Base-by-base conservation (phyloP, 2,888 invertebrate genomes). In the Therioaphis trifolii region DNA sequence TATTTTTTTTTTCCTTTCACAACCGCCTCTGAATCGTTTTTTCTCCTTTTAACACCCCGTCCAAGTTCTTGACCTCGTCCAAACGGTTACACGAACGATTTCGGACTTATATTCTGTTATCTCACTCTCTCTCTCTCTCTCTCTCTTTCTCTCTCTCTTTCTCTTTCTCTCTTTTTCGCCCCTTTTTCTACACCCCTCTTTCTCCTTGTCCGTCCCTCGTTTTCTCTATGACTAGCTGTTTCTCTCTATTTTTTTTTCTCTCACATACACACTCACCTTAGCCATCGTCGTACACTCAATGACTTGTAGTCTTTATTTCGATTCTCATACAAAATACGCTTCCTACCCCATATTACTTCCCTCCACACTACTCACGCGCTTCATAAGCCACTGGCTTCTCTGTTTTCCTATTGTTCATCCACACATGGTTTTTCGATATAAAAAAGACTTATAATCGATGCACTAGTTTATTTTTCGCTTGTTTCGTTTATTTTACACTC, bases 51-150 rank as follows among this genome's bases (percentile, higher is more conserved):
- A 40, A 68, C 69, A 58, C 71, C 79, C 71, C 69, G 78, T 21
- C 71, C 46, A 46, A 71, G 80, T 80, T 80, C 80, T 71, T 80
- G 80, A 80, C 80, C 80, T 71, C 80, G 80, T 80, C 71, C 71
- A 61, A 72, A 80, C 61, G 61, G 71, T 72, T 80, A 61, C 58
- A 43, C 71, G 61, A 46, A 71, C 71, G 71, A 46, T 72, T 79
- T 69, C 27, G 68, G 79, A 76, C 58, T 35, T 77, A 40, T 66
- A 49, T 35, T 15, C 49, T 27, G 15, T 49, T 72, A 27, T 77
- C 49, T 35, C 18, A 27, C 75, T 18, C 12, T 75, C 58, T n/a
- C 4, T 72, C 52, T 29, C 21, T 35, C 15, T 21, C 14, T 55
- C 35, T 4, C 43, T 14, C 0, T 0, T 52, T 40, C 21, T 2